These are phyloP conservation scores for Phaethon lepturus DNA, from an alignment of 2,113 vertebrate species.

Conservation along the genomic window DNA sequence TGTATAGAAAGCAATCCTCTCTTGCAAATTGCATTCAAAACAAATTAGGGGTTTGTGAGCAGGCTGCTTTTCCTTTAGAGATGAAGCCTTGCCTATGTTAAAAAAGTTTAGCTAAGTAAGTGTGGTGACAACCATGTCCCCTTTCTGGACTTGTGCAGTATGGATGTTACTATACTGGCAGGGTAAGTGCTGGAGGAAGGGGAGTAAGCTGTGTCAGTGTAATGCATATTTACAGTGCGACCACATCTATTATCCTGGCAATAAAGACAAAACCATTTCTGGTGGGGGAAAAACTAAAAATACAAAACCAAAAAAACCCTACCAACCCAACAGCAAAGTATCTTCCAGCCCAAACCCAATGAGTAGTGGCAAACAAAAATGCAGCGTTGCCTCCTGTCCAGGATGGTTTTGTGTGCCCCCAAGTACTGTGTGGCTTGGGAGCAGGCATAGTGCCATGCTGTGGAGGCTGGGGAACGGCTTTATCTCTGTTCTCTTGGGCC, in stretches of 20 bases:
- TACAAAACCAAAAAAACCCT: neutral
- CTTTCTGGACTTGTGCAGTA: neutral
- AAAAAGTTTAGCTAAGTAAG: neutral
- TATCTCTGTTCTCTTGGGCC: neutral
- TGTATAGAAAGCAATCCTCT: neutral
- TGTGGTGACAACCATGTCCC: neutral
- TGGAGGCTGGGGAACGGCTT: neutral
- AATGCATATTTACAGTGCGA: neutral
- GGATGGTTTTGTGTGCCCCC: neutral
- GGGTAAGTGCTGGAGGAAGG: neutral
- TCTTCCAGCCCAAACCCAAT: neutral
- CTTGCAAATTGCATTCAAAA: neutral
- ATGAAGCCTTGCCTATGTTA: neutral
- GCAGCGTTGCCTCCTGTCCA: neutral
- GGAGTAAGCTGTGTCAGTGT: neutral
- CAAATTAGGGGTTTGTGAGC: neutral
- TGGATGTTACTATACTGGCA: neutral
- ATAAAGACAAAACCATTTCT: neutral
- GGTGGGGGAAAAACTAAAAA: neutral
- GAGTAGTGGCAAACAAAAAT: neutral
- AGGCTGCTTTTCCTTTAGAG: neutral
- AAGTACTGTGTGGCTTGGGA: neutral
- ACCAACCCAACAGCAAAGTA: neutral
- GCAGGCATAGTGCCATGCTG: neutral
- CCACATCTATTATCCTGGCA: neutral